Percentiles rank a stretch among this genome's conserved stretches.
These are phyloP conservation scores for Notarius lentiginosus DNA, from an alignment of 2,113 vertebrate genomes.

Conservation along the genomic window DNA sequence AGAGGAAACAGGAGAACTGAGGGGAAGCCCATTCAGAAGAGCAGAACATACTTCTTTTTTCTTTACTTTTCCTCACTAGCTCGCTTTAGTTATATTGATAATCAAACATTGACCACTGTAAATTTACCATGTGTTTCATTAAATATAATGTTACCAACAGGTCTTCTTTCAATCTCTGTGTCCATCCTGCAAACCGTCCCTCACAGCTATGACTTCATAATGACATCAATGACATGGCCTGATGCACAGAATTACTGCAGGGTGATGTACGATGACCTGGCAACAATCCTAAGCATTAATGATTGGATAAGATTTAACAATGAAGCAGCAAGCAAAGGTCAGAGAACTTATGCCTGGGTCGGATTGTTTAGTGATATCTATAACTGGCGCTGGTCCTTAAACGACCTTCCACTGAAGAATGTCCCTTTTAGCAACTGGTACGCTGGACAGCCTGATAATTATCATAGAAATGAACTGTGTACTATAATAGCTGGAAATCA, in stretches of 20 bases:
- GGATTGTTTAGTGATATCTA: no score
- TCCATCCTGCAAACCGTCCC: background rate
- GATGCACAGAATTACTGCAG: background rate
- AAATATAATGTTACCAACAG: background rate
- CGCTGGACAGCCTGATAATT: background rate
- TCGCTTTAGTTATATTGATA: no score
- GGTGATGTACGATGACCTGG: background rate
- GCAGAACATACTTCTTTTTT: no score
- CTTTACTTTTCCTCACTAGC: no score
- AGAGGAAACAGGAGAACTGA: no score
- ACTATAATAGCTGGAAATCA: fast-evolving
- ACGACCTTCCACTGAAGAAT: background rate
- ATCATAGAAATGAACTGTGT: background rate
- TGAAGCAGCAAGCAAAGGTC: no score
- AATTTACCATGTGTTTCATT: background rate
- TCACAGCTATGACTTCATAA: background rate
- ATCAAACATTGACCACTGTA: no score
- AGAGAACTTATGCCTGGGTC: no score
- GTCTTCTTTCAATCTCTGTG: background rate
- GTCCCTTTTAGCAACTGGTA: background rate
- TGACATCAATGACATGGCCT: background rate
- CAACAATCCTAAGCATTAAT: background rate
- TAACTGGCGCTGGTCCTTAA: background rate
- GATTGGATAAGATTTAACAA: background rate
- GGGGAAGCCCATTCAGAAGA: no score